phyloP scores from a whole-genome alignment of 2,888 invertebrate genomes.

The Tipula lateralis region DNA sequence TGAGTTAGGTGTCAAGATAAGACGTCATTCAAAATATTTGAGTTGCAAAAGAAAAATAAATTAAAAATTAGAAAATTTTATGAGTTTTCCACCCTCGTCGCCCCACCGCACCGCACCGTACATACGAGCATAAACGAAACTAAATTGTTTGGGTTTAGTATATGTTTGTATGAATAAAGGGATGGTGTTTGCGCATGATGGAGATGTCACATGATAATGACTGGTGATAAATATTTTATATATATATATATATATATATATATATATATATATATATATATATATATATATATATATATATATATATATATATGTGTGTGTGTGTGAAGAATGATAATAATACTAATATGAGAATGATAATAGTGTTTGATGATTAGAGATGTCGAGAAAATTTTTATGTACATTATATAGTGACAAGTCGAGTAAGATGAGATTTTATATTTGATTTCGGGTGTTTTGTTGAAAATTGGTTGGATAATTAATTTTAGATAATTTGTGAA shows the following conservation, averaged over 20 bases:
- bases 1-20: slow-evolving; percentile 11
- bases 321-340: not conserved
- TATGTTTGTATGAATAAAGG: not conserved
- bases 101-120: too few relatives aligned
- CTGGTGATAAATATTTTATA: not conserved
- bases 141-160: not conserved
- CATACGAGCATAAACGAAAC: not conserved
- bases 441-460: not conserved
- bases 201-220: slow-evolving; percentile 19
- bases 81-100: not conserved
- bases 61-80: slow-evolving; percentile 19
- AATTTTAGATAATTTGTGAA: not conserved
- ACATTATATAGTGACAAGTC: not conserved
- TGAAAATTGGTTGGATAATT: not conserved
- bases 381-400: not conserved
- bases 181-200: not conserved
- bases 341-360: not conserved
- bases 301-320: not conserved
- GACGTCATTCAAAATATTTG: slow-evolving; percentile 11
- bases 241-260: not conserved
- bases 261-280: not conserved
- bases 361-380: not conserved
- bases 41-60: not conserved
- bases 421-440: not conserved
- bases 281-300: not conserved